A percentile compares a stretch with the other conserved stretches of the same genome.
These are phyloP conservation scores for Drosophila ananassae DNA, from an alignment of 1,140 invertebrate genomes.

Conservation along the genomic window DNA sequence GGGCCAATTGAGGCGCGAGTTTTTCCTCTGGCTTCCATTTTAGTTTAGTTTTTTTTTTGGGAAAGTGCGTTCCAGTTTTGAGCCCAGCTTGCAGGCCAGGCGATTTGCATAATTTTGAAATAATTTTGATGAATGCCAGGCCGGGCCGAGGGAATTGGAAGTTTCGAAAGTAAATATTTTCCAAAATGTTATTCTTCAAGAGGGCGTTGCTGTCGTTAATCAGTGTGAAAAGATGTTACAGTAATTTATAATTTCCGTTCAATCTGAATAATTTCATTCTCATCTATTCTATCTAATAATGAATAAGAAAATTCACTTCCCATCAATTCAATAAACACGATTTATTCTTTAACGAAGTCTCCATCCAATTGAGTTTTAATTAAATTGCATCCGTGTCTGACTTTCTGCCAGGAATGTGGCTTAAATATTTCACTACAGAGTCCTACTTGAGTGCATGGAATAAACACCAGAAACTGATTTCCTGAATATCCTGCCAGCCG, in stretches of 20 bases:
- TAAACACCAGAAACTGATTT: slow-evolving; percentile 21
- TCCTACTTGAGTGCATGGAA: slow-evolving; percentile 21
- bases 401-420: slow-evolving; percentile 1
- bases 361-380: not conserved
- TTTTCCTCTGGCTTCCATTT: slow-evolving; percentile 41
- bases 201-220: slow-evolving; percentile 16
- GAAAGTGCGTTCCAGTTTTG: slow-evolving; percentile 64
- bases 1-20: slow-evolving; percentile 46
- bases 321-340: too few relatives aligned
- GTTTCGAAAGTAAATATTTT: slow-evolving; percentile 41
- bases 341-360: not conserved
- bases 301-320: too few relatives aligned
- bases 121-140: slow-evolving; percentile 54
- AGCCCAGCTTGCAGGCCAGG: slow-evolving; percentile 26
- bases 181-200: slow-evolving; percentile 18
- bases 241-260: slow-evolving; percentile 1
- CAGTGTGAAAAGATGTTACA: slow-evolving; percentile 29
- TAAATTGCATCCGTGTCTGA: not conserved
- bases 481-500: slow-evolving; percentile 8
- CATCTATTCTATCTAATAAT: too few relatives aligned
- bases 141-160: slow-evolving; percentile 4
- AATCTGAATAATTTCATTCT: not conserved
- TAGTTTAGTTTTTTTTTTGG: slow-evolving; percentile 31
- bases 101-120: slow-evolving; percentile 73
- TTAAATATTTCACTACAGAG: slow-evolving; percentile 9